These are phyloP conservation scores for Valencia hispanica DNA, from an alignment of 2,797 vertebrate species.

Conservation along the genomic window DNA sequence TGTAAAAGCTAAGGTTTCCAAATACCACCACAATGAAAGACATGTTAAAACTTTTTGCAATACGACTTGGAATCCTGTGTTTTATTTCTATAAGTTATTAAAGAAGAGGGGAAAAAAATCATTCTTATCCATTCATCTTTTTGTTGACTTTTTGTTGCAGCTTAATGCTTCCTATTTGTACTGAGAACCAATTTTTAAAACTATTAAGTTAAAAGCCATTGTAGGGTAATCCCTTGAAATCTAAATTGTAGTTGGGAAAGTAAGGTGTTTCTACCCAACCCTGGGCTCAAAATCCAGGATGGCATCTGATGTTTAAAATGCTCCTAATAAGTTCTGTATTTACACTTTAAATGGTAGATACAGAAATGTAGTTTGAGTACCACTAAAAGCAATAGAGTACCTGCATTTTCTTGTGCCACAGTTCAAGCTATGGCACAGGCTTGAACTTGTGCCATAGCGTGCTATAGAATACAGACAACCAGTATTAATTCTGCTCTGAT, in stretches of 20 bases:
- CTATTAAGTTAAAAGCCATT: neutral
- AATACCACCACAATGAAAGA: neutral
- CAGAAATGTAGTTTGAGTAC: neutral
- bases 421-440: too few species aligned
- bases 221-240: neutral
- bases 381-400: too few species aligned
- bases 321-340: too few species aligned
- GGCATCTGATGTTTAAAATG: too few species aligned
- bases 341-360: neutral
- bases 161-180: neutral
- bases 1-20: neutral
- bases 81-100: neutral
- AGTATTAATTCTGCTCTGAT: neutral
- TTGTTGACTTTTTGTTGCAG: neutral
- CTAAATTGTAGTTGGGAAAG: neutral
- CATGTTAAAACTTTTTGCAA: neutral
- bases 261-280: neutral
- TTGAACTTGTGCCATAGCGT: too few species aligned
- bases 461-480: neutral
- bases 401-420: too few species aligned
- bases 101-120: neutral
- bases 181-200: neutral
- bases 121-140: neutral
- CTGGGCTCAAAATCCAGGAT: too few species aligned
- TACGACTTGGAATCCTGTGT: neutral